Conservation (phyloP, 2,113 vertebrate genomes). For the Tursiops truncatus region DNA sequence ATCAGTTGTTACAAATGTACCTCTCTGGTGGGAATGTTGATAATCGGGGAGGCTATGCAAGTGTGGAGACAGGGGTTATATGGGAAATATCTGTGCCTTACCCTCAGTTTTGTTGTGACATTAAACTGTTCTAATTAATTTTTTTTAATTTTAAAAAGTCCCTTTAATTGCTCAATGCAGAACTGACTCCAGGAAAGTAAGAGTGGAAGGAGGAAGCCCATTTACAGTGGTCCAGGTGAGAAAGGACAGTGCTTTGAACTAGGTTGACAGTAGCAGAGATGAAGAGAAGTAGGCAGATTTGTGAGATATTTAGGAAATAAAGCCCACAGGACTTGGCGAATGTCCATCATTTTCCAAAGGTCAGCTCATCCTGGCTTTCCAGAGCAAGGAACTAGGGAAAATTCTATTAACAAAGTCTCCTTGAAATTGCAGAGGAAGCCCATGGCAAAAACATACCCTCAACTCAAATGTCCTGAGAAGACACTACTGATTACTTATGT, state of each 20-base stretch:
- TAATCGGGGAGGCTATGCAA: not conserved
- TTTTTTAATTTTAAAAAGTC: not conserved
- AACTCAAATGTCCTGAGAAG: not conserved
- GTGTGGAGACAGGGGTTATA: not conserved
- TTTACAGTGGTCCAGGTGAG: not conserved
- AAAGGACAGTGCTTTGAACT: not conserved
- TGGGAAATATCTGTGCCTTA: not conserved
- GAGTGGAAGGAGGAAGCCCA: not conserved
- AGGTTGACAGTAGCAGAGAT: not conserved
- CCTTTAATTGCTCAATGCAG: not conserved
- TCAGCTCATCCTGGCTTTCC: constrained; percentile 7
- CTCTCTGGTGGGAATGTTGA: not conserved
- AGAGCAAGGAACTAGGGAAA: not conserved
- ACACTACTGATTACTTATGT: not conserved
- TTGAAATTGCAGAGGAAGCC: not conserved
- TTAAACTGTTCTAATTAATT: not conserved
- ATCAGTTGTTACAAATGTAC: not conserved
- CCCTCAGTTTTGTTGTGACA: not conserved
- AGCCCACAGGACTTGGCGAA: not conserved
- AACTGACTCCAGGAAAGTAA: not conserved
- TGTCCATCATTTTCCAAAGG: not conserved
- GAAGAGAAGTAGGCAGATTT: not conserved
- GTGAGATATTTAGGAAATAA: constrained; percentile 36
- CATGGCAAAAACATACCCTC: not conserved
- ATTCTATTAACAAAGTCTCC: constrained; percentile 4